These are phyloP conservation scores for Aphyosemion australe DNA, from an alignment of 2,113 vertebrate genomes.

Conservation along the genomic window DNA sequence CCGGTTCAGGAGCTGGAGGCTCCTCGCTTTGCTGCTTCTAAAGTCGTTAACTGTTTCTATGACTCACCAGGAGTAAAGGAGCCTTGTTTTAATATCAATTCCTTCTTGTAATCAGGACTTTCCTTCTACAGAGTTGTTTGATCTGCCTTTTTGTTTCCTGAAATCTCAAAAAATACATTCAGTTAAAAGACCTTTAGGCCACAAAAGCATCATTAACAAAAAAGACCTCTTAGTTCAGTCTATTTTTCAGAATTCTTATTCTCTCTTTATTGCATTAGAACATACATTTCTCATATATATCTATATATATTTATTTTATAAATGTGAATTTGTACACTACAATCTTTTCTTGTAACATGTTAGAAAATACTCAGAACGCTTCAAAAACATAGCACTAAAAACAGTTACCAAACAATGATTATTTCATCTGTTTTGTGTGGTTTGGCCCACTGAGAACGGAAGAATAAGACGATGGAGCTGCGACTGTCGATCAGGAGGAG, in stretches of 20 bases:
- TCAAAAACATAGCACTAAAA: conserved; percentile 84
- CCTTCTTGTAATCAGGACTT: too few relatives aligned
- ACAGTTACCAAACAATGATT: conserved; percentile 83
- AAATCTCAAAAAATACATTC: too few relatives aligned
- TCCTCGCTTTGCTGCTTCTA: neutral
- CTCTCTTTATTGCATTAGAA: conserved; percentile 85
- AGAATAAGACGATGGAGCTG: conserved; percentile 53
- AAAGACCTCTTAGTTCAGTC: neutral
- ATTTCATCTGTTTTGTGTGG: conserved; percentile 67
- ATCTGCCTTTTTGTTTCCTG: too few relatives aligned
- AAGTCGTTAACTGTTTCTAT: too few relatives aligned
- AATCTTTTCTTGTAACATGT: conserved; percentile 86
- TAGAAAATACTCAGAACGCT: conserved; percentile 83
- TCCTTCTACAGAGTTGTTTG: too few relatives aligned
- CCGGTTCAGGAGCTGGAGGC: neutral
- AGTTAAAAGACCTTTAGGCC: neutral
- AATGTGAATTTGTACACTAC: conserved; percentile 87
- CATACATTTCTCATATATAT: conserved; percentile 82
- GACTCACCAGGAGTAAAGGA: too few relatives aligned
- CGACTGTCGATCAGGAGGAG: conserved; percentile 42
- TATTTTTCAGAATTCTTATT: conserved; percentile 62
- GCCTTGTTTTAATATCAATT: too few relatives aligned
- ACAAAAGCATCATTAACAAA: neutral
- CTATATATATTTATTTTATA: conserved; percentile 76
- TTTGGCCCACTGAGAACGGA: conserved; percentile 67